Conservation (phyloP, 2,113 vertebrate species). For the Serilophus lunatus region DNA sequence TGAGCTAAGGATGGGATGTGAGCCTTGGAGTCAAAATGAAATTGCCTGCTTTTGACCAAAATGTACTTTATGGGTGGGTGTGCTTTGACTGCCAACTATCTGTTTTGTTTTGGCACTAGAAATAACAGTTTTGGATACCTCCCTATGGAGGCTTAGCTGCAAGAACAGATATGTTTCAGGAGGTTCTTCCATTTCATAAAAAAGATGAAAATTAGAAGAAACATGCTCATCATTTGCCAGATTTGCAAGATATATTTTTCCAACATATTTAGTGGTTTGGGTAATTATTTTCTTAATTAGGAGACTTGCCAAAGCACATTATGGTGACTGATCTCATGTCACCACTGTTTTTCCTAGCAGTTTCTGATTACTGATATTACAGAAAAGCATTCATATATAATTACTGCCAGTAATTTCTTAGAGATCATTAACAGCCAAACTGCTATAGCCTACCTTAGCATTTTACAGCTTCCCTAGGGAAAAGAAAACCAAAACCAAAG, state of each 20-base stretch:
- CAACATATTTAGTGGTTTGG: slow-evolving; percentile 45
- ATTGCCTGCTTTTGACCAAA: slow-evolving; percentile 40
- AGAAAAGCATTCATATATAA: slow-evolving; percentile 6
- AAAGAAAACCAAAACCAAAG: not conserved
- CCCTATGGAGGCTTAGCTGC: slow-evolving; percentile 39
- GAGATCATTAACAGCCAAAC: not conserved
- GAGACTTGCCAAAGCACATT: slow-evolving; percentile 46
- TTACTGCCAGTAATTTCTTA: slow-evolving; percentile 14
- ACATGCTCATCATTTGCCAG: slow-evolving; percentile 35
- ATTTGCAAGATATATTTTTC: slow-evolving; percentile 4
- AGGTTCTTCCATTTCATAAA: slow-evolving; percentile 39
- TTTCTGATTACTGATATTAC: slow-evolving; percentile 2
- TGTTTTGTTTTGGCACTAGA: slow-evolving; percentile 33
- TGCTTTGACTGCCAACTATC: not conserved
- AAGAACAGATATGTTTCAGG: slow-evolving; percentile 37
- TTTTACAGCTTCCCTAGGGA: not conserved
- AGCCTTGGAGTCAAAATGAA: not conserved
- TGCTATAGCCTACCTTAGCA: not conserved
- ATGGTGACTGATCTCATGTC: not conserved
- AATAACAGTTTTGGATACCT: slow-evolving; percentile 41
- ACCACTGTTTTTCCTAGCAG: not conserved
- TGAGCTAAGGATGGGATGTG: slow-evolving; percentile 32
- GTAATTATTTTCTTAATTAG: slow-evolving; percentile 61
- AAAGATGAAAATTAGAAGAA: slow-evolving; percentile 47
- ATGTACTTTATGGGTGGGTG: not conserved